Percentiles rank a stretch among this genome's conserved stretches.
Conservation (phyloP, 2,888 invertebrate genomes). For the Dolichomitus sp. region DNA sequence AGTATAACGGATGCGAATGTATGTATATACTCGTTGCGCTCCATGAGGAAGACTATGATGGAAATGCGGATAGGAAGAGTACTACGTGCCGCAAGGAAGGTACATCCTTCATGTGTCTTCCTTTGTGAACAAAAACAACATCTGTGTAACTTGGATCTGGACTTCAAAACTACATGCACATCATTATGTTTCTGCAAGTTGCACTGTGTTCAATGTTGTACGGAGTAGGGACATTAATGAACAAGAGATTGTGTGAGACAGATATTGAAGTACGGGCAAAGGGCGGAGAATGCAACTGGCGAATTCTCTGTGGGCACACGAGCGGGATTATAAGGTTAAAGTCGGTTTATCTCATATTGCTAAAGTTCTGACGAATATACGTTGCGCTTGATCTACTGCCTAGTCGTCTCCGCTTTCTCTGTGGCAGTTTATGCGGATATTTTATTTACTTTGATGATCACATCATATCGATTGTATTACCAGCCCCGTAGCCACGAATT, state of each 20-base stretch:
- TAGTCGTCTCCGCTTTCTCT: conserved; percentile 8
- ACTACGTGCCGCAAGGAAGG: background rate
- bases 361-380: conserved; percentile 62
- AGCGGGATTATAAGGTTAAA: conserved; percentile 53
- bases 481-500: too few species aligned
- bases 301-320: conserved; percentile 1
- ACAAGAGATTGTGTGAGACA: conserved; percentile 16
- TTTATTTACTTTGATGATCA: background rate
- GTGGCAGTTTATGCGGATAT: background rate
- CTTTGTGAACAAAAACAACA: background rate
- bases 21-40: conserved; percentile 73
- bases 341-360: conserved; percentile 61
- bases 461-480: too few species aligned
- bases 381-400: conserved; percentile 31
- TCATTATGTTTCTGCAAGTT: conserved; percentile 35
- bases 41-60: conserved; percentile 69
- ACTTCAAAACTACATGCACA: background rate
- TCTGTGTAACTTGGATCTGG: conserved; percentile 20
- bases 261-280: background rate
- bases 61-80: conserved; percentile 36
- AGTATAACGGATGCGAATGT: conserved; percentile 27
- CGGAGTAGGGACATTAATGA: conserved; percentile 38
- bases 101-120: conserved; percentile 1
- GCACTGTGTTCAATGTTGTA: conserved; percentile 28
- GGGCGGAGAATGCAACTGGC: background rate